phyloP scores from a whole-genome alignment of 2,113 vertebrate genomes.

The Nothocercus nigrocapillus region DNA sequence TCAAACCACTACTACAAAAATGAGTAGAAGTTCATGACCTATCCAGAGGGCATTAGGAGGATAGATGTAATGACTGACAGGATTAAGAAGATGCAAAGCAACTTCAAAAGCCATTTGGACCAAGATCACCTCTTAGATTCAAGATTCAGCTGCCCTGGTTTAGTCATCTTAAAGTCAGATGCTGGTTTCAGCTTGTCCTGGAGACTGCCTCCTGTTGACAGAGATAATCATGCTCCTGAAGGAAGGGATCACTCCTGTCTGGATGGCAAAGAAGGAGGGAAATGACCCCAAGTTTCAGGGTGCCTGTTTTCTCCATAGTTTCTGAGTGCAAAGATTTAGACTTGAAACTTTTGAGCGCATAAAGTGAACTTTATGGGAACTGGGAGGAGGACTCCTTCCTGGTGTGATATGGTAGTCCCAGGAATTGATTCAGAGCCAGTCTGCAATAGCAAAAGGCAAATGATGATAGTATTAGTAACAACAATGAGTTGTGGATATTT shows the following conservation, averaged over 20 bases:
- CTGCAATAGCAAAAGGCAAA: background rate
- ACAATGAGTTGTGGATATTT: fast-evolving
- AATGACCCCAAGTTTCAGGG: no score
- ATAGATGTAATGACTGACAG: background rate
- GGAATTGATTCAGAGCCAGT: background rate
- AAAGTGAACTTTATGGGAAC: background rate
- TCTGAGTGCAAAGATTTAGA: background rate
- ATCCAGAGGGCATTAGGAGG: background rate
- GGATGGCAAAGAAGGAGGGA: background rate
- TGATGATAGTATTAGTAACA: background rate
- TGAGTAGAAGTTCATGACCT: fast-evolving
- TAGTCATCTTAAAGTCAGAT: background rate
- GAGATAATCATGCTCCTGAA: background rate
- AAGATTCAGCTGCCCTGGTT: background rate
- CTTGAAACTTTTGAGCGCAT: fast-evolving
- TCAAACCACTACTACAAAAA: background rate
- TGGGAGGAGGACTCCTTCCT: background rate
- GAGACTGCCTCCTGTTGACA: background rate
- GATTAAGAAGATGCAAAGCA: background rate
- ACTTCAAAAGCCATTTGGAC: background rate
- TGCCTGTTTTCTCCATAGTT: fast-evolving
- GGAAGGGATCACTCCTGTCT: no score
- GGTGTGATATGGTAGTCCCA: fast-evolving
- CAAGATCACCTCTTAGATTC: background rate
- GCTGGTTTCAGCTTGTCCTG: background rate